Conservation (phyloP, 2,113 vertebrate species). For the Lepidothrix coronata region DNA sequence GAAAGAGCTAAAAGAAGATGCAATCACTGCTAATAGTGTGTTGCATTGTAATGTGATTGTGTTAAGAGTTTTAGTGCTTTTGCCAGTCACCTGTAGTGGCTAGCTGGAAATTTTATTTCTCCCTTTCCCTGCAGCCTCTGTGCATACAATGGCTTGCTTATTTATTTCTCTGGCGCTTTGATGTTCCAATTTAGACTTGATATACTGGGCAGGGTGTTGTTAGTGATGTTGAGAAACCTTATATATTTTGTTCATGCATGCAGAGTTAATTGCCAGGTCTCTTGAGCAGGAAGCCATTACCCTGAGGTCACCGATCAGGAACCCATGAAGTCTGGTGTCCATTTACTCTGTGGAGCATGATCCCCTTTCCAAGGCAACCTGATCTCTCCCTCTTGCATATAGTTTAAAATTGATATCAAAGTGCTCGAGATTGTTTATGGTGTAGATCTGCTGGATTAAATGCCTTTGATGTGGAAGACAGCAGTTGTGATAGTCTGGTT, state of each 20-base stretch:
- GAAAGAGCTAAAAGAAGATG: not conserved
- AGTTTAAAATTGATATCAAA: not conserved
- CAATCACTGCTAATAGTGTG: not conserved
- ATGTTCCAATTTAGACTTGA: not conserved
- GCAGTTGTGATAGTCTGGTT: not conserved
- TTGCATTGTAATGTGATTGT: not conserved
- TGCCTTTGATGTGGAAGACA: not conserved
- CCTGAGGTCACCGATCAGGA: not conserved
- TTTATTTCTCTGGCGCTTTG: constrained; percentile 15
- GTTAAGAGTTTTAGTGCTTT: not conserved
- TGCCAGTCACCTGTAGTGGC: not conserved
- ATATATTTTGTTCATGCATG: not conserved
- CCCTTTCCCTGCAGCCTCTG: not conserved
- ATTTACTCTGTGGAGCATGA: not conserved
- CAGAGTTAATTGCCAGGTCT: constrained; percentile 21
- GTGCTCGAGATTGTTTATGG: not conserved
- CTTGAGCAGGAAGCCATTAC: constrained; percentile 9
- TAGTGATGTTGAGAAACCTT: constrained; percentile 32
- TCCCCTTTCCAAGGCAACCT: not conserved
- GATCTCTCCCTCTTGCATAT: not conserved
- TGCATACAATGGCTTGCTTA: not conserved
- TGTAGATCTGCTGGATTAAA: not conserved
- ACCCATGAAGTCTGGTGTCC: not conserved
- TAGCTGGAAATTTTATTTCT: constrained; percentile 8
- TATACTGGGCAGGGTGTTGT: not conserved